Conservation (phyloP, 2,797 vertebrate genomes). For the Pseudochromis fuscus region DNA sequence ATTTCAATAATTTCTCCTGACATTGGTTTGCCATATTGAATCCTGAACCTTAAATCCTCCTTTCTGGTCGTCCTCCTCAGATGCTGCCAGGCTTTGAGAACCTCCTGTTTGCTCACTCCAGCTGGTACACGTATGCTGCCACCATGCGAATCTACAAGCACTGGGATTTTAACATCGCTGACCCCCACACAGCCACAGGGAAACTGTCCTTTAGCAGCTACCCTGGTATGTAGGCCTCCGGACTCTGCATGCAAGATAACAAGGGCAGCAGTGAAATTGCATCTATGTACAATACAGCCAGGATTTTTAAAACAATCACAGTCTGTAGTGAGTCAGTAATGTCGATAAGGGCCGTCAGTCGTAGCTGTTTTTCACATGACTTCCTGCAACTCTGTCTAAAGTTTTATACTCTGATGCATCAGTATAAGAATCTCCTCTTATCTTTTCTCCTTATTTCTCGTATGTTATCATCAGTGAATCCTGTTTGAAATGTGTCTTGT, state of each 20-base stretch:
- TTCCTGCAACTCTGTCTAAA: not conserved
- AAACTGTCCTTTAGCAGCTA: constrained; percentile 95
- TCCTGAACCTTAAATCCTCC: not conserved
- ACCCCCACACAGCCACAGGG: constrained; percentile 80
- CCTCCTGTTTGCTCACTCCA: constrained; percentile 92
- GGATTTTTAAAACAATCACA: too few species aligned
- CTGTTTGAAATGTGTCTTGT: not conserved
- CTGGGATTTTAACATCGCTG: constrained; percentile 89
- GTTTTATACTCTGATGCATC: not conserved
- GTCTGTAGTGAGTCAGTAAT: not conserved
- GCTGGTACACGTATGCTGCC: constrained; percentile 94
- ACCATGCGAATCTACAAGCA: constrained; percentile 94
- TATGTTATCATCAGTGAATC: not conserved
- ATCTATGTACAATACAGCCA: not conserved
- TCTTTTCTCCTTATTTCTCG: not conserved
- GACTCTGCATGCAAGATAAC: not conserved
- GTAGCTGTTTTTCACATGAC: not conserved
- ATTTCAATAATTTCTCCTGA: too few species aligned
- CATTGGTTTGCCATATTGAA: not conserved
- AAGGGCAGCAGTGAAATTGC: not conserved
- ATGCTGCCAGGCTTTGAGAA: constrained; percentile 94
- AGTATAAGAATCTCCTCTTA: too few species aligned
- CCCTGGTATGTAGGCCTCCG: constrained; percentile 81
- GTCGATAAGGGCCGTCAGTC: not conserved
- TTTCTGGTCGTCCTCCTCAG: constrained; percentile 66